phyloP scores from a whole-genome alignment of 1,140 invertebrate species.

The Probaryconus sp. region DNA sequence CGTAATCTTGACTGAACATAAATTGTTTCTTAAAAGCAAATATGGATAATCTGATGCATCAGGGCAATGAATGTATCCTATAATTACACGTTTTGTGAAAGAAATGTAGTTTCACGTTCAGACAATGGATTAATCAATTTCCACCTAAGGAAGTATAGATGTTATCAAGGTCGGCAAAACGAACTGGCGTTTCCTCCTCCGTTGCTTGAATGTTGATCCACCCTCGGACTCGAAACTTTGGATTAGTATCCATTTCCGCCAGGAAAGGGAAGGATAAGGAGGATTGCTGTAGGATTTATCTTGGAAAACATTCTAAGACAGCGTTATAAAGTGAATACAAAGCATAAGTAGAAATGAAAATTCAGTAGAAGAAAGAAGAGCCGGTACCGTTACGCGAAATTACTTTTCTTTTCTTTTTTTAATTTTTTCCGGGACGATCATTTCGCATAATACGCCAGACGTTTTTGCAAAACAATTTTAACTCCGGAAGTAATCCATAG shows the following conservation, averaged over 20 bases:
- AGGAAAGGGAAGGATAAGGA: slow-evolving; percentile 52
- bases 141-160: slow-evolving; percentile 28
- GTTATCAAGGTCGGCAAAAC: slow-evolving; percentile 65
- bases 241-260: slow-evolving; percentile 71
- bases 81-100: too few relatives aligned
- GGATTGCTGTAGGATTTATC: slow-evolving; percentile 65
- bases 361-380: neutral
- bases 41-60: too few relatives aligned
- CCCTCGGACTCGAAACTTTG: slow-evolving; percentile 59
- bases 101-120: slow-evolving; percentile 15
- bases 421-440: too few relatives aligned
- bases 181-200: slow-evolving; percentile 45
- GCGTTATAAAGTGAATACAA: slow-evolving; percentile 53
- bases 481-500: slow-evolving; percentile 27
- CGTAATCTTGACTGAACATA: too few relatives aligned
- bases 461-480: slow-evolving; percentile 41
- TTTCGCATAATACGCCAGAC: slow-evolving; percentile 3
- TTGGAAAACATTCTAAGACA: slow-evolving; percentile 38
- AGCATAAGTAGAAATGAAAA: slow-evolving; percentile 29
- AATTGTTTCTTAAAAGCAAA: too few relatives aligned
- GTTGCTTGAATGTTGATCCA: slow-evolving; percentile 60
- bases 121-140: slow-evolving; percentile 53
- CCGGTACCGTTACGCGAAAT: too few relatives aligned
- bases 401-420: too few relatives aligned
- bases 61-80: too few relatives aligned